Base-by-base conservation (phyloP, 2,113 vertebrate species). In the Polyodon spathula region DNA sequence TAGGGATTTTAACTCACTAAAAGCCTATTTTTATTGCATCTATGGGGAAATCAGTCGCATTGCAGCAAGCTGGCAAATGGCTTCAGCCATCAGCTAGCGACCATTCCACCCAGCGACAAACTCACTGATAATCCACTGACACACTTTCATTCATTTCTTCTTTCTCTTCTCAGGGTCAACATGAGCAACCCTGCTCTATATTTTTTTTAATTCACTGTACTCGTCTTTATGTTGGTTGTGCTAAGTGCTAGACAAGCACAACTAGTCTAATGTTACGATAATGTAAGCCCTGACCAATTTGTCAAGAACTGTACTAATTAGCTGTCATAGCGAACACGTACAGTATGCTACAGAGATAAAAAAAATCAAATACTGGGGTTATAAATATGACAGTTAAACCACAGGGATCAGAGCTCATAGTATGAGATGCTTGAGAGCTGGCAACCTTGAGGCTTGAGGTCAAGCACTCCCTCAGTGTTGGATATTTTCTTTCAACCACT, bases 291-390 rank as follows among this genome's bases (percentile, higher is more conserved):
- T 71, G 67, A 12, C 63, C 60, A 44, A 66, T 69, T 78, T 72
- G 72, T 77, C 73, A 54, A 73, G 68, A 77, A 71, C 71, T 73
- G 73, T 84, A 84, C 81, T 84, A 86, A 87, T 86, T 84, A 78
- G 77, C 73, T 84, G 81, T 79, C 82, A 78, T 78, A 70, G 76
- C 68, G 66, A 62, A 67, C 56, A 62, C 66, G 54, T 62, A 73
- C 71, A 41, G 64, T 70, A 64, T 51, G 27, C 42, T 64, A 44
- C 46, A 38, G 15, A 56, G 39, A 63, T 50, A 59, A 17, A 37
- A 37, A 50, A 50, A 50, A 50, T n/a, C 46, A 50, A 50, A 50
- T 50, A 4, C n/a, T 50, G 46, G 46, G 2, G 46, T 11, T 50
- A 50, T 50, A 50, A 50, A 50, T 50, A 50, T 10, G n/a, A 50